These are phyloP conservation scores for Tachysurus fulvidraco DNA, from an alignment of 2,113 vertebrate genomes.

Conservation along the genomic window DNA sequence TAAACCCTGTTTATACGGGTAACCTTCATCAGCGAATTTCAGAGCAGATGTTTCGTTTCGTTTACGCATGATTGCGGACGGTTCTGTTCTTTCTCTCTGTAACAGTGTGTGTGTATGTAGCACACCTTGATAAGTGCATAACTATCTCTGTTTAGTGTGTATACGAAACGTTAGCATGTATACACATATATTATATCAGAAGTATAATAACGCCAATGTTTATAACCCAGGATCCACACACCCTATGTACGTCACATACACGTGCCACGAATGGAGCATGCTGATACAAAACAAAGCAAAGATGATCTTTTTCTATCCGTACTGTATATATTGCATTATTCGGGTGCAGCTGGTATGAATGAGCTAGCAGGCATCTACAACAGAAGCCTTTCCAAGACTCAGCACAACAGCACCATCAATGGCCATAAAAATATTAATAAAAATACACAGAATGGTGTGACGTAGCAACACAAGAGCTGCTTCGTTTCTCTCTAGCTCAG, in stretches of 20 bases:
- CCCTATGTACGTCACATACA: not conserved
- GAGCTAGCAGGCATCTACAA: not conserved
- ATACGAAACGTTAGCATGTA: not conserved
- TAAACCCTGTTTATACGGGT: conserved; percentile 54
- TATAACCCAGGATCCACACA: not conserved
- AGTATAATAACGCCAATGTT: not conserved
- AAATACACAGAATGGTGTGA: not conserved
- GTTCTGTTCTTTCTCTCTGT: conserved; percentile 23
- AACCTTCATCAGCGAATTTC: conserved; percentile 47
- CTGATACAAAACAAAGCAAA: not conserved
- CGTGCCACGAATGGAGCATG: not conserved
- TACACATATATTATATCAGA: not conserved
- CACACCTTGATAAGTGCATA: conserved; percentile 35
- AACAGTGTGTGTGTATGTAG: conserved; percentile 59
- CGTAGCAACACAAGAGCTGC: not conserved
- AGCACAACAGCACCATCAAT: not conserved
- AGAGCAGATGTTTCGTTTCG: conserved; percentile 30
- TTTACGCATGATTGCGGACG: conserved; percentile 28
- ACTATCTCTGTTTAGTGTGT: conserved; percentile 41
- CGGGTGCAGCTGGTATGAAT: not conserved
- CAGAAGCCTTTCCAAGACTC: not conserved
- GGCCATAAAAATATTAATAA: not conserved
- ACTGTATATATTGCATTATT: not conserved
- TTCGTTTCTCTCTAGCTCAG: not conserved
- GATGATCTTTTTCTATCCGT: not conserved